These are phyloP conservation scores for Marmota monax DNA, from an alignment of 2,113 vertebrate genomes.

Conservation along the genomic window DNA sequence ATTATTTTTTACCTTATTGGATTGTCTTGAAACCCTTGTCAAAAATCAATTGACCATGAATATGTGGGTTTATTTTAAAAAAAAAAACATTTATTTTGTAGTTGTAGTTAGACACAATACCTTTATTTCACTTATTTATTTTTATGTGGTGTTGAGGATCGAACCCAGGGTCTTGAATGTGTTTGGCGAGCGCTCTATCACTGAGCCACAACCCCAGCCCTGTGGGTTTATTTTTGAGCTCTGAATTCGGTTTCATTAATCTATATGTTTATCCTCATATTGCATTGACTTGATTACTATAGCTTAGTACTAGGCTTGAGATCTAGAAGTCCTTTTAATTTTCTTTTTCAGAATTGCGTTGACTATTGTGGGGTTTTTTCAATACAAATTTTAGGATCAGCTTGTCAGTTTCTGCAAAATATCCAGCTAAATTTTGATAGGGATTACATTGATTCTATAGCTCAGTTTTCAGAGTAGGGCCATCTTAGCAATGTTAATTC, in stretches of 20 bases:
- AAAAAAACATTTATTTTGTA: too few relatives aligned
- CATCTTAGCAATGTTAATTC: not conserved
- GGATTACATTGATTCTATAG: not conserved
- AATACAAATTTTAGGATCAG: not conserved
- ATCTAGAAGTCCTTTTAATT: not conserved
- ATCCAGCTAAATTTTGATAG: not conserved
- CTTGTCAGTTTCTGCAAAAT: constrained; percentile 12
- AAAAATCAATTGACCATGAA: not conserved
- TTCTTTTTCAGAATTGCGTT: constrained; percentile 33
- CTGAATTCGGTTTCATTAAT: not conserved
- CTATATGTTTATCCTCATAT: not conserved
- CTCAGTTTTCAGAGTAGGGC: not conserved
- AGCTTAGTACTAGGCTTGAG: not conserved
- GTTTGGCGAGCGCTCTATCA: too few relatives aligned
- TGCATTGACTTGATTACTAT: not conserved
- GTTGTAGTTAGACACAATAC: too few relatives aligned
- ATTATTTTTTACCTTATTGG: not conserved
- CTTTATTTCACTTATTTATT: too few relatives aligned
- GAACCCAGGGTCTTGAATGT: too few relatives aligned
- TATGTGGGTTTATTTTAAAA: not conserved
- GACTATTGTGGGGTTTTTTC: not conserved
- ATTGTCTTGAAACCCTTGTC: not conserved
- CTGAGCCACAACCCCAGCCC: too few relatives aligned
- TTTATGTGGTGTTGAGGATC: too few relatives aligned
- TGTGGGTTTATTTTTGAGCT: not conserved